Conservation (phyloP, 2,797 vertebrate genomes). For the Muscicapa comitata region DNA sequence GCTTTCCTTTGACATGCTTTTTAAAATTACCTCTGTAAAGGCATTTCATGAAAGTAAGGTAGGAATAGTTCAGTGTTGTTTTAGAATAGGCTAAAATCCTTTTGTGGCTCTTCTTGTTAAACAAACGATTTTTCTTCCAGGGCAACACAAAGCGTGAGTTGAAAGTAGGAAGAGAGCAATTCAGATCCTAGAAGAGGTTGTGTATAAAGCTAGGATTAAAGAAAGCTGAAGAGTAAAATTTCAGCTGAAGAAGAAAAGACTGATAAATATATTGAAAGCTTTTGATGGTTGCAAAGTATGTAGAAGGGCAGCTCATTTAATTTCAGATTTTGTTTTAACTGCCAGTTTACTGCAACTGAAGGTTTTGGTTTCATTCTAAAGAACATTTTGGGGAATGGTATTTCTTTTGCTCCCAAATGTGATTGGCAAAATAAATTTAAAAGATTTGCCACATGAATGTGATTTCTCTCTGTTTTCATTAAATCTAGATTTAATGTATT, state of each 20-base stretch:
- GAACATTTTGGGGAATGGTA: not conserved
- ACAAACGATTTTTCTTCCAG: not conserved
- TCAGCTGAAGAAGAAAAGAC: not conserved
- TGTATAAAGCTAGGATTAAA: not conserved
- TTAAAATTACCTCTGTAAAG: not conserved
- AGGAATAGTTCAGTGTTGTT: not conserved
- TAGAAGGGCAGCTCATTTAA: not conserved
- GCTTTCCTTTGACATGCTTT: not conserved
- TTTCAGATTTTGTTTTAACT: not conserved
- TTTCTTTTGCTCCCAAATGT: not conserved
- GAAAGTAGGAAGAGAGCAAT: constrained; percentile 23
- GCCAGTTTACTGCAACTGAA: not conserved
- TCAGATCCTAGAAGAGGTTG: not conserved
- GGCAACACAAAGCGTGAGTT: not conserved
- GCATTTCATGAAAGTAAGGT: not conserved
- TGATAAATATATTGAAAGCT: not conserved
- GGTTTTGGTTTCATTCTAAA: not conserved
- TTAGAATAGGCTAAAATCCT: not conserved
- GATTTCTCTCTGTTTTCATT: not conserved
- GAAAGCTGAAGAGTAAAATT: not conserved
- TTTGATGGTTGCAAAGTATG: not conserved
- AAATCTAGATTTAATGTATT: not conserved
- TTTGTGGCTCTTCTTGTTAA: not conserved
- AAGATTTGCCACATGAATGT: not conserved
- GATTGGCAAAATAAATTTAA: not conserved